Evolutionary conservation across 2,797 vertebrate species (phyloP), one percentile per base, ranked within the genome.

Genomic region (Acanthurus tractus): DNA sequence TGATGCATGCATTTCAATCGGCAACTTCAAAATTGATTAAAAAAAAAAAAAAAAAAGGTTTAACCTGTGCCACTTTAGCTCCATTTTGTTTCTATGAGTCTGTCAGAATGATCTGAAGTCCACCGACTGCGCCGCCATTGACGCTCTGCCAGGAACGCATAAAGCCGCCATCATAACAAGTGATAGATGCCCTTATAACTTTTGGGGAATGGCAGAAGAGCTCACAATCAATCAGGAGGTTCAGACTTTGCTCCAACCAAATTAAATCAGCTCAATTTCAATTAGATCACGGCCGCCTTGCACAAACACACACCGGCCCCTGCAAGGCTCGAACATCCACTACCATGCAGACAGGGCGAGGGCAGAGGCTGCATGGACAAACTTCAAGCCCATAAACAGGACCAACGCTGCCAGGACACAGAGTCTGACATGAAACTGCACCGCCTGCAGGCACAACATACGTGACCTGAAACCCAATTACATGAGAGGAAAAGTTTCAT

Each of bases 231-330:
- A 93, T 93, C 85, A 56, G 54, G 12, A 61, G 77, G 56, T 78
- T 91, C 84, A 80, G 76, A 86, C 80, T 87, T 69, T 75, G 70
- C 72, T 84, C 86, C 84, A 63, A 76, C 76, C 69, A 86, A 92
- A 93, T 94, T 88, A 89, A 93, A 90, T 89, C 82, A 86, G 76
- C 89, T 90, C 83, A 23, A 76, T 88, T 89, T 86, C 85, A 81
- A 87, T 91, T 89, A 87, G 88, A 87, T 90, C 84, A 83, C 74
- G 57, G 78, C 68, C 46, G 53, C 66, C 64, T 74, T 44, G 36
- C 80, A 76, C 82, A 85, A 86, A 87, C 82, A 62, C 48, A 87
- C 82, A 62, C 48, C 45, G 56, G 75, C 71, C 76, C 82, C 78
- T 44, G 25, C 34, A 82, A 86, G 76, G 56, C 74, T 70, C 52